Evolutionary conservation across 1,140 invertebrate species (phyloP).

Genomic region (Streblospio benedicti): DNA sequence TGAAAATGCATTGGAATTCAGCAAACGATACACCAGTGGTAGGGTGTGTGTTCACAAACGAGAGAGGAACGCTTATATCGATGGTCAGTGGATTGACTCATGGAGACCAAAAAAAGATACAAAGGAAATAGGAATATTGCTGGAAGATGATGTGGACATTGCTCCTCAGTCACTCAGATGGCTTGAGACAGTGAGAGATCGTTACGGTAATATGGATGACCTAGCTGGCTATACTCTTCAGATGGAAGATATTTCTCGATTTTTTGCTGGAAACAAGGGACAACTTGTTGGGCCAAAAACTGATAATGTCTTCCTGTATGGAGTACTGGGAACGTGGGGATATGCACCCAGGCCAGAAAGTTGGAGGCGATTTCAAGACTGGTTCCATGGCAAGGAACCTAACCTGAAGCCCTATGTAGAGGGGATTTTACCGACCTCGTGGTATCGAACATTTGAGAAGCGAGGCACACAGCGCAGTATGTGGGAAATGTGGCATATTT

Average conservation of each 20-base stretch:
- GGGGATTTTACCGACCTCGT: neutral
- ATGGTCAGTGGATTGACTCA: conserved; percentile 34
- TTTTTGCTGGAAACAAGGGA: too few species aligned
- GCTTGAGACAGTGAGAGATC: conserved; percentile 28
- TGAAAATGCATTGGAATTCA: conserved; percentile 6
- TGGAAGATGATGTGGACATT: conserved; percentile 36
- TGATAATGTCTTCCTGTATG: neutral
- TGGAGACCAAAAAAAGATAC: conserved; percentile 24
- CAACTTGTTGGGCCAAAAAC: too few species aligned
- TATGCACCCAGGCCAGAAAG: neutral
- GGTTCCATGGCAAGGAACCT: neutral
- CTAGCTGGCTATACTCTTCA: conserved; percentile 20
- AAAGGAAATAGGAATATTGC: conserved; percentile 31
- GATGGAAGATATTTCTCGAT: too few species aligned
- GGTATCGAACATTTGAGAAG: conserved; percentile 1
- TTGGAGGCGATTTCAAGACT: conserved; percentile 1
- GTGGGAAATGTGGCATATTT: conserved; percentile 18
- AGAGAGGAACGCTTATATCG: conserved; percentile 26
- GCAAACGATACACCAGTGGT: conserved; percentile 28
- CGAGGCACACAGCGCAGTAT: conserved; percentile 1
- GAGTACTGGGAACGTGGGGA: neutral
- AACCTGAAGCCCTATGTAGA: neutral
- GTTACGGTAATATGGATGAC: conserved; percentile 21
- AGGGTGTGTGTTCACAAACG: conserved; percentile 23
- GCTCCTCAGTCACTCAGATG: conserved; percentile 30